A percentile compares a stretch with the other conserved stretches of the same genome.
These are phyloP conservation scores for Sus scrofa DNA, from an alignment of 2,113 vertebrate genomes.

Conservation along the genomic window DNA sequence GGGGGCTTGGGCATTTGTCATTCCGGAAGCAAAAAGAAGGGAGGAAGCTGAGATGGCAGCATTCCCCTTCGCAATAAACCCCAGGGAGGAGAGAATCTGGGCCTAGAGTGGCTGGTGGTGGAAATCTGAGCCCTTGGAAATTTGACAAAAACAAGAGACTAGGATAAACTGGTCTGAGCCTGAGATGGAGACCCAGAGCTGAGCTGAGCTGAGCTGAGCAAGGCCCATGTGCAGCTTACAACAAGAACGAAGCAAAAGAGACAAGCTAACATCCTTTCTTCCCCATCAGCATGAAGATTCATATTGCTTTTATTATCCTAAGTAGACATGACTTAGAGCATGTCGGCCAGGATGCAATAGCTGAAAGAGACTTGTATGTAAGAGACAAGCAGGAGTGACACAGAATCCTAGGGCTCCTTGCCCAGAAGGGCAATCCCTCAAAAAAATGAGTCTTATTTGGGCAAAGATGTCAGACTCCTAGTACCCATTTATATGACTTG, in stretches of 20 bases:
- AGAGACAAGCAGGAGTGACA: not conserved
- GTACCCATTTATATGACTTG: not conserved
- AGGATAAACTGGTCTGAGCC: not conserved
- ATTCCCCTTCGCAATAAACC: not conserved
- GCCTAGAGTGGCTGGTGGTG: not conserved
- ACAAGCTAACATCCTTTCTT: not conserved
- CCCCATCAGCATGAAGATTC: not conserved
- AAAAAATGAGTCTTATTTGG: not conserved
- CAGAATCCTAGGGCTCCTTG: not conserved
- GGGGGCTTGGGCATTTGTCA: not conserved
- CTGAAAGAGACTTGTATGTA: not conserved
- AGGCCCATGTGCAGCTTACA: accelerated
- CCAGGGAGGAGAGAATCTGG: too few relatives aligned
- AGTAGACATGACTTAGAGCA: not conserved
- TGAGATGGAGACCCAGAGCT: not conserved
- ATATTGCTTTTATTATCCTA: not conserved
- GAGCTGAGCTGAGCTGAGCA: not conserved
- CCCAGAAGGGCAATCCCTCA: not conserved
- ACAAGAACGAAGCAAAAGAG: not conserved
- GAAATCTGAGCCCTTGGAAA: not conserved
- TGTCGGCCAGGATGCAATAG: accelerated
- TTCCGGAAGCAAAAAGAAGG: not conserved
- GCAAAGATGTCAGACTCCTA: not conserved
- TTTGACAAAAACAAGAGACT: not conserved
- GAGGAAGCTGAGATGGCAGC: not conserved